Evolutionary conservation across 37 sponge, comb jelly and placozoan genomes (phyloP), one percentile per base, ranked within the genome.

Genomic region (Theonella swinhoei): DNA sequence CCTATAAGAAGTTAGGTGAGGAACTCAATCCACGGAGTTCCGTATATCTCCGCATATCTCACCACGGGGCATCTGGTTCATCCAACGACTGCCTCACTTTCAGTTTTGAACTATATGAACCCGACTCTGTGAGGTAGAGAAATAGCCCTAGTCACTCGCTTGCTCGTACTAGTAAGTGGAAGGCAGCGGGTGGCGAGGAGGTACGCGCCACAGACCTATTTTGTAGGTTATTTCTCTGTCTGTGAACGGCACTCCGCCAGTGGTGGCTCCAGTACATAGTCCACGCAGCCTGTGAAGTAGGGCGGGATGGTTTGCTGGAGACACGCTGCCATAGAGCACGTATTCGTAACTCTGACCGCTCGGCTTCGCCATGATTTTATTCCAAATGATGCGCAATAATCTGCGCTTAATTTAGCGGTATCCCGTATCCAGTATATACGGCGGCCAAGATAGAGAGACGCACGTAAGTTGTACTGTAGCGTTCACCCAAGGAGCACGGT

Each of bases 211-310:
- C 79, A 39, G 23, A 93, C 93, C 84, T 25, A 89, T 75, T 39
- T 81, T 86, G 42, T 78, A 83, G 20, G 74, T 28, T 14, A 87
- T 62, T 39, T 94, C 91, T 35, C 85, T 81, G 54, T 94, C 94
- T 0, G 65, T 30, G 65, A 90, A 89, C n/a, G 79, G 62, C 23
- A 79, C 36, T 0, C 88, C 83, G 62, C 88, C 84, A 30, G 28
- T 54, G 26, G 83, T 83, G 36, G 92, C 79, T 14, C 29, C 75
- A 64, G 90, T 91, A 43, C 91, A 90, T 39, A 94, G 80, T 5
- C 94, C 94, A 60, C 94, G 61, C 39, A 94, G 77, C 26, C 94
- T 42, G 77, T 94, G 76, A 38, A 94, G 59, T 28, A 94, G 82
- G 20, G 83, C 20, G 36, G 42, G 67, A 11, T 85, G 37, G 5